Evolutionary conservation across 2,113 vertebrate species (phyloP).

Genomic region (Sturnus vulgaris): DNA sequence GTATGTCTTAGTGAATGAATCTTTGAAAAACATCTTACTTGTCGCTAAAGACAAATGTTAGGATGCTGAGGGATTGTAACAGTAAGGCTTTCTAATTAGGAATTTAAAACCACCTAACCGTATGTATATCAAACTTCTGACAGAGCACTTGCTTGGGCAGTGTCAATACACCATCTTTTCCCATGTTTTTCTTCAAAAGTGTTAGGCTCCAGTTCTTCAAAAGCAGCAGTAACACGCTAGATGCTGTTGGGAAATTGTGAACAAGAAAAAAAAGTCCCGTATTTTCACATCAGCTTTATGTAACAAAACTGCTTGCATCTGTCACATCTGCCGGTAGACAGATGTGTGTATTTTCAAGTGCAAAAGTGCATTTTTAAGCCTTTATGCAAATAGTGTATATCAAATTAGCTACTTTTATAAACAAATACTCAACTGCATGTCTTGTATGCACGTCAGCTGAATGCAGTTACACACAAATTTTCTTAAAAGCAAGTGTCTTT

Average conservation of each 20-base stretch:
- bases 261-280: background rate
- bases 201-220: background rate
- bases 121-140: background rate
- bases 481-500: background rate
- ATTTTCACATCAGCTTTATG: background rate
- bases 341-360: background rate
- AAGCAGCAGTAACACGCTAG: background rate
- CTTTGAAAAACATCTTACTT: background rate
- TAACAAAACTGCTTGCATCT: background rate
- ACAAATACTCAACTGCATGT: slow-evolving; percentile 1
- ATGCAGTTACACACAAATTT: background rate
- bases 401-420: slow-evolving; percentile 6
- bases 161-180: background rate
- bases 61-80: background rate
- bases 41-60: background rate
- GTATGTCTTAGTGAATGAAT: background rate
- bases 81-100: background rate
- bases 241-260: background rate
- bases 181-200: background rate
- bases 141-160: background rate
- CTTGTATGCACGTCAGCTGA: background rate
- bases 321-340: background rate
- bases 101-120: background rate
- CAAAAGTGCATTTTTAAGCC: slow-evolving; percentile 7
- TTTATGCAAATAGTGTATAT: background rate